Percentiles rank a stretch among this genome's conserved stretches.
These are phyloP conservation scores for Trilocha varians DNA, from an alignment of 2,888 invertebrate genomes.

Conservation along the genomic window DNA sequence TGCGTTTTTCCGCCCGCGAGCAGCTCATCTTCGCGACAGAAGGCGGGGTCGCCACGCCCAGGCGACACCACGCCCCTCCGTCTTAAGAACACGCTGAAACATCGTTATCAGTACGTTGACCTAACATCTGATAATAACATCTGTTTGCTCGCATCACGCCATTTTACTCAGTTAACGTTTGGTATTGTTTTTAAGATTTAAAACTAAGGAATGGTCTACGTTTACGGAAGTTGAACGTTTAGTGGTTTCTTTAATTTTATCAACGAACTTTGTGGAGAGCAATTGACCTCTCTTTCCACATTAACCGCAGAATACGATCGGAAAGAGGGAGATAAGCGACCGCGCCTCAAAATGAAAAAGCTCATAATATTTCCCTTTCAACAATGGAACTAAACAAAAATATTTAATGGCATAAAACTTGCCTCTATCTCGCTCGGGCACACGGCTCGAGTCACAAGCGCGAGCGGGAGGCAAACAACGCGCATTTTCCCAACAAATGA, in stretches of 20 bases:
- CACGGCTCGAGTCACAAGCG: constrained; percentile 13
- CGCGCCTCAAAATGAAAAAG: constrained; percentile 54
- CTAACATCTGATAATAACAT: constrained; percentile 4
- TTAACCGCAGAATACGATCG: constrained; percentile 27
- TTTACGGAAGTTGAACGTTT: too few species aligned
- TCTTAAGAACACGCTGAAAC: constrained; percentile 25
- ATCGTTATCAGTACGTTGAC: not conserved
- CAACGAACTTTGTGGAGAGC: not conserved
- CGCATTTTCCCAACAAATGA: constrained; percentile 74
- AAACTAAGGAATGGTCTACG: too few species aligned
- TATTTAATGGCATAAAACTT: constrained; percentile 65
- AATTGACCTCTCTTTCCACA: constrained; percentile 36
- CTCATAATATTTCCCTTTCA: constrained; percentile 65
- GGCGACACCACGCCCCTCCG: constrained; percentile 44
- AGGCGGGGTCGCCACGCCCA: constrained; percentile 59
- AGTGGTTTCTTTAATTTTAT: too few species aligned
- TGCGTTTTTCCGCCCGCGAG: constrained; percentile 41
- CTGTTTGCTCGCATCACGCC: too few species aligned
- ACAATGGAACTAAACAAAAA: constrained; percentile 68
- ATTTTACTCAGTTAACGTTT: too few species aligned
- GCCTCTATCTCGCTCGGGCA: constrained; percentile 43
- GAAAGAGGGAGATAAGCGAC: constrained; percentile 41
- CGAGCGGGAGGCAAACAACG: constrained; percentile 42
- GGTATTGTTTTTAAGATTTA: too few species aligned
- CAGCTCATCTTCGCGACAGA: constrained; percentile 49